Conservation (phyloP, 2,113 vertebrate species). For the Tenebrosternarchus preto region DNA sequence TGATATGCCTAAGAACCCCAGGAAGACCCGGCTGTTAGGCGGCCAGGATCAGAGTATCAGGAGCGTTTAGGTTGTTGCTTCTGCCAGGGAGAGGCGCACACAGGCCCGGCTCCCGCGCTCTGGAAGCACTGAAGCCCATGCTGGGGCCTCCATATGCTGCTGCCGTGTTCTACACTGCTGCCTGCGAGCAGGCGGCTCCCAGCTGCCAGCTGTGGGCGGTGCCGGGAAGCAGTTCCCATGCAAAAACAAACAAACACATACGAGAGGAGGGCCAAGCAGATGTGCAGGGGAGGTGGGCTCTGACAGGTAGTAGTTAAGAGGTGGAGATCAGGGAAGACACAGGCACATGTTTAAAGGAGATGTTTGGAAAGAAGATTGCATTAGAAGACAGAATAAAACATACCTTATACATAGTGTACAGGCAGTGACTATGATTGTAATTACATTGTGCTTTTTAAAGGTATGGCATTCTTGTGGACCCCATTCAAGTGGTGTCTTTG, state of each 20-base stretch:
- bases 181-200: constrained; percentile 49
- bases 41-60: constrained; percentile 13
- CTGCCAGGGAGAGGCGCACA: constrained; percentile 21
- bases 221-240: constrained; percentile 10
- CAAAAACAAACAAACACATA: constrained; percentile 36
- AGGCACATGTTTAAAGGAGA: background rate
- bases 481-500: constrained; percentile 86
- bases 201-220: constrained; percentile 44
- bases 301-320: background rate
- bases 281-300: constrained; percentile 2
- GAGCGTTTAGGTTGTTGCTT: constrained; percentile 37
- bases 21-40: background rate
- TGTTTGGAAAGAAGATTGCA: background rate
- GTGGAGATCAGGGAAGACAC: background rate
- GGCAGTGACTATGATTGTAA: background rate
- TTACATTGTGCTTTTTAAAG: constrained; percentile 61
- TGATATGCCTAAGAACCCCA: constrained; percentile 17
- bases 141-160: constrained; percentile 57
- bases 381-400: background rate
- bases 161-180: constrained; percentile 46
- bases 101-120: constrained; percentile 41
- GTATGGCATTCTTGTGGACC: constrained; percentile 88
- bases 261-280: constrained; percentile 10
- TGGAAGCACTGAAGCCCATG: constrained; percentile 48
- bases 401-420: background rate